Evolutionary conservation across 1,140 invertebrate genomes (phyloP), one percentile per base, ranked within the genome.

Genomic region (Cyclina sinensis): DNA sequence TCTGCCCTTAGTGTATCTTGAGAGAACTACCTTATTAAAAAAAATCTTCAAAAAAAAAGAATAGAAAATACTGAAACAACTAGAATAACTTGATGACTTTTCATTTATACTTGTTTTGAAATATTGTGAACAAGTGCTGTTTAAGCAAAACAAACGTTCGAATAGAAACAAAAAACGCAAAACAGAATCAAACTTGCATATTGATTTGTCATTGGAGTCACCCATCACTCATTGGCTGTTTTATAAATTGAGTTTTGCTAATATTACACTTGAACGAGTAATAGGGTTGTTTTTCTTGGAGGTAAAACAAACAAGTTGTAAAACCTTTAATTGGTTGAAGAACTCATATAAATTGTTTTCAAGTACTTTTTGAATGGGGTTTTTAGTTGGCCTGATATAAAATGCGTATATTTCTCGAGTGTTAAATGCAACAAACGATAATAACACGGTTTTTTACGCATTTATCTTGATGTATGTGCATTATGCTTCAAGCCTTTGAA

Each of bases 251-350:
- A 27, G 57, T 62, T 62, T 62, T 62, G 57, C n/a, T 24, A 27
- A 62, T n/a, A 27, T 62, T 62, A 27, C 57, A 27, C 57, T 62
- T 62, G 57, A 62, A 62, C 24, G 5, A 7, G 57, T 27, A 62
- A 62, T 27, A 27, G 5, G 57, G 39, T 24, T 48, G 37, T 27
- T 74, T 74, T 43, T 48, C 21, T 27, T 48, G 70, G 70, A 74
- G 70, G 70, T 74, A 43, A 24, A 74, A 74, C 70, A 74, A 74
- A 74, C 37, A 68, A 32, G 21, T 16, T 65, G 74, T 35, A 65
- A 62, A 70, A n/a, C 30, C 12, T 43, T 48, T 57, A 79, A 79
- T 57, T 79, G 46, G 24, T 24, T 59, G 54, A 79, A 79, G 30
- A 24, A 21, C 18, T 21, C 30, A 27, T 57, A 79, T 79, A 79